Conservation (phyloP, 2,113 vertebrate genomes). For the Vireo altiloquus region DNA sequence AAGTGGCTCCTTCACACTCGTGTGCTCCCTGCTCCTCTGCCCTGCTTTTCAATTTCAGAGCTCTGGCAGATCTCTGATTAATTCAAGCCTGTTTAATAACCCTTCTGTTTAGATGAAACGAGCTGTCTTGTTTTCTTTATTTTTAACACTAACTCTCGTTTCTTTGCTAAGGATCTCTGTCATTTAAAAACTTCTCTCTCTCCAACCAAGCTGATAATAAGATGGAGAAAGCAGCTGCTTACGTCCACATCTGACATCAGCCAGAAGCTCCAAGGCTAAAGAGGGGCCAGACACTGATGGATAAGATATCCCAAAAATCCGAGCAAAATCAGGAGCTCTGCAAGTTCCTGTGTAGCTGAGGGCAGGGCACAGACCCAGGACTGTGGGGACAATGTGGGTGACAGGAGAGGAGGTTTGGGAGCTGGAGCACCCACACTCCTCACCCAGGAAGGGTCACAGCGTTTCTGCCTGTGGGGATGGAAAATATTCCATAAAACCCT, state of each 20-base stretch:
- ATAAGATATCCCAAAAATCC: not conserved
- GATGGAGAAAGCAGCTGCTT: conserved; percentile 67
- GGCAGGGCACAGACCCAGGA: accelerated
- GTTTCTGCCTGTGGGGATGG: not conserved
- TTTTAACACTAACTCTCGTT: conserved; percentile 74
- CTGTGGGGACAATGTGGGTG: accelerated
- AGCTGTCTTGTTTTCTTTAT: conserved; percentile 80
- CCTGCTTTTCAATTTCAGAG: conserved; percentile 56
- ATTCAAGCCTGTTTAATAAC: conserved; percentile 80
- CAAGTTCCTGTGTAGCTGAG: accelerated
- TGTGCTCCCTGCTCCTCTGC: conserved; percentile 25
- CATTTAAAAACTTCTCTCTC: conserved; percentile 70
- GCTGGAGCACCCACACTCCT: not conserved
- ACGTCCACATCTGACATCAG: conserved; percentile 40
- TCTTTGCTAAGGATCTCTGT: conserved; percentile 75
- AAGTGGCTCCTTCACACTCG: not conserved
- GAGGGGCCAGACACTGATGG: not conserved
- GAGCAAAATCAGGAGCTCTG: not conserved
- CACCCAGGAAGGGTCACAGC: not conserved
- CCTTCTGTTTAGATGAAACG: conserved; percentile 78
- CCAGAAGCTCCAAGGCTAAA: conserved; percentile 15
- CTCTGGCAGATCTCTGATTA: conserved; percentile 76
- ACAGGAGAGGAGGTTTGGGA: accelerated
- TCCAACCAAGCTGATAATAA: conserved; percentile 59
- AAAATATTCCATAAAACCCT: accelerated